These are phyloP conservation scores for Salvelinus fontinalis DNA, from an alignment of 2,113 vertebrate genomes.

Conservation along the genomic window DNA sequence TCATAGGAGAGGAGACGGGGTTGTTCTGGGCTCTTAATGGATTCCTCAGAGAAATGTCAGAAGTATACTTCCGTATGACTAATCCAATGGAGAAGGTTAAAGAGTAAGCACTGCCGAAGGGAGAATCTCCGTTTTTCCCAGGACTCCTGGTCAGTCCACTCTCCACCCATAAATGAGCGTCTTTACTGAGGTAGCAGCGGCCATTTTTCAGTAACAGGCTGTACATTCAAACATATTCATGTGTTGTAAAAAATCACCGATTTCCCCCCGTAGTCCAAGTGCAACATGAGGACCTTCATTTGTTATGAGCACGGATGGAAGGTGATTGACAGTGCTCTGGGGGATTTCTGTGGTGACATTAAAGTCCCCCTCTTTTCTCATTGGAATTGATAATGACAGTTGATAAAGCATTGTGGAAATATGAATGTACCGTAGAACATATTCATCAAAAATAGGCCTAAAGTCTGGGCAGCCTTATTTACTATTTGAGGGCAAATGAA, in stretches of 20 bases:
- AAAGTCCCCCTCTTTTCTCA: conserved; percentile 33
- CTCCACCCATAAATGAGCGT: conserved; percentile 29
- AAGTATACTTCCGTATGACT: conserved; percentile 34
- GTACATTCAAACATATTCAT: conserved; percentile 50
- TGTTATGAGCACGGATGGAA: conserved; percentile 45
- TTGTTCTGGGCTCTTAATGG: conserved; percentile 20
- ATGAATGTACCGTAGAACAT: conserved; percentile 46
- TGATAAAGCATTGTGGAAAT: conserved; percentile 58
- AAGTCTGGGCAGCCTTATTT: background rate
- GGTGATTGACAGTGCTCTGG: conserved; percentile 59
- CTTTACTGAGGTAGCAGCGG: conserved; percentile 31
- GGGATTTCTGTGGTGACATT: conserved; percentile 34
- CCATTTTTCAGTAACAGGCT: conserved; percentile 44
- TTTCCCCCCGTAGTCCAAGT: conserved; percentile 6
- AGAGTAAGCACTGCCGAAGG: conserved; percentile 2
- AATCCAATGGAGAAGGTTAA: conserved; percentile 28
- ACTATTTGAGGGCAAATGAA: conserved; percentile 14
- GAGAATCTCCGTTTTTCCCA: background rate
- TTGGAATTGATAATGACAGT: conserved; percentile 60
- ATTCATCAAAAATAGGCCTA: background rate
- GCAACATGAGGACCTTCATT: conserved; percentile 45
- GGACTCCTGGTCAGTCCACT: conserved; percentile 16
- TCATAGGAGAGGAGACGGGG: background rate
- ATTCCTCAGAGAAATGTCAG: conserved; percentile 33
- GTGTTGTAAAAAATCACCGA: conserved; percentile 49